Evolutionary conservation across 2,888 invertebrate genomes (phyloP).

Genomic region (Physocephala rufipes): DNA sequence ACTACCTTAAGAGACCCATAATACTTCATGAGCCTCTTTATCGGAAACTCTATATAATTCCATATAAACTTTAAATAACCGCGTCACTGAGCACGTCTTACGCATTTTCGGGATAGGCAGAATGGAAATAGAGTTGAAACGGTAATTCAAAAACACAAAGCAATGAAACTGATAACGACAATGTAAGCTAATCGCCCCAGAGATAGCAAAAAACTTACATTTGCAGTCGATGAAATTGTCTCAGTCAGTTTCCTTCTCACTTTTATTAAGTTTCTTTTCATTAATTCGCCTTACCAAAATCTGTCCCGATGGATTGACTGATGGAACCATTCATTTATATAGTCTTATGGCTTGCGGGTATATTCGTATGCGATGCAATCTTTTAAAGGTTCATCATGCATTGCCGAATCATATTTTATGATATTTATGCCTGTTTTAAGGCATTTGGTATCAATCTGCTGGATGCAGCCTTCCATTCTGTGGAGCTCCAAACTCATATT

Average conservation of each 20-base stretch:
- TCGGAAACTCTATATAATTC: background rate
- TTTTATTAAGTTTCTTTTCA: background rate
- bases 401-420: no score
- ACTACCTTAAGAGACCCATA: background rate
- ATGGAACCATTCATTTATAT: constrained; percentile 52
- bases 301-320: background rate
- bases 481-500: constrained; percentile 18
- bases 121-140: background rate
- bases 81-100: background rate
- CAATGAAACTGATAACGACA: background rate
- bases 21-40: constrained; percentile 4
- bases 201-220: constrained; percentile 20
- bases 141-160: background rate
- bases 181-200: constrained; percentile 9
- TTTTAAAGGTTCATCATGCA: constrained; percentile 16
- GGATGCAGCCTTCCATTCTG: background rate
- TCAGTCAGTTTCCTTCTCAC: constrained; percentile 1
- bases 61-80: background rate
- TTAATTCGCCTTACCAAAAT: background rate
- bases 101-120: background rate
- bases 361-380: constrained; percentile 57
- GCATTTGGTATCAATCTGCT: background rate
- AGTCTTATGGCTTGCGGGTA: constrained; percentile 56
- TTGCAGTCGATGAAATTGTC: constrained; percentile 21
- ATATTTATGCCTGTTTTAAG: no score